A percentile compares a stretch with the other conserved stretches of the same genome.
These are phyloP conservation scores for Hassar affinis DNA, from an alignment of 2,113 vertebrate genomes.

Conservation along the genomic window DNA sequence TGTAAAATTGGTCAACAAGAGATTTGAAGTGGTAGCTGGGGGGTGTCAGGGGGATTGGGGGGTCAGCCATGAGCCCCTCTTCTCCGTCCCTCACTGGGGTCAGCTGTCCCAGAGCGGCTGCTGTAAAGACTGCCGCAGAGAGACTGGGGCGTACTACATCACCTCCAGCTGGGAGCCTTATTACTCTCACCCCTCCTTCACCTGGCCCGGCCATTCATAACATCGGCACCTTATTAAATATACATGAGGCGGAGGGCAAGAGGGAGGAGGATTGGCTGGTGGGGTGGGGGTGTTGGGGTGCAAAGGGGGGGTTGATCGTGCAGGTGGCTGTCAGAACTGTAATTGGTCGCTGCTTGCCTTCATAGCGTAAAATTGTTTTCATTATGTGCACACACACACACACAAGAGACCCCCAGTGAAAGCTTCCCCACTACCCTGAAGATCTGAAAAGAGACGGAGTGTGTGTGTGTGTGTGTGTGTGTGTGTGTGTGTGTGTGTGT, in stretches of 20 bases:
- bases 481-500: no score
- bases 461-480: no score
- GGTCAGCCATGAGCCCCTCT: conserved; percentile 80
- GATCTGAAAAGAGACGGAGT: conserved; percentile 11
- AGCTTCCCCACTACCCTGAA: conserved; percentile 20
- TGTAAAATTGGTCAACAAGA: conserved; percentile 99
- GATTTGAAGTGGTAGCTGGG: conserved; percentile 74
- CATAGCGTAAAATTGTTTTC: conserved; percentile 99
- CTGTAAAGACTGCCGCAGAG: conserved; percentile 91
- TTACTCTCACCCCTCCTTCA: conserved; percentile 83
- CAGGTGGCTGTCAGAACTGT: conserved; percentile 99
- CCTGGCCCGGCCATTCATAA: conserved; percentile 95
- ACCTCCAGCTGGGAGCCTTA: conserved; percentile 98
- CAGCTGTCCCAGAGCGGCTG: conserved; percentile 88
- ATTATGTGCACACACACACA: conserved; percentile 95
- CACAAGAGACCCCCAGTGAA: conserved; percentile 88
- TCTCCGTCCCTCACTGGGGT: conserved; percentile 82
- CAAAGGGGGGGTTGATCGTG: conserved; percentile 77
- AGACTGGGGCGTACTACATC: conserved; percentile 89
- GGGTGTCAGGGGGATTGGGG: conserved; percentile 71
- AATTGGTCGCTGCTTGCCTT: conserved; percentile 98
- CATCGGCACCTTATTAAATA: conserved; percentile 98
- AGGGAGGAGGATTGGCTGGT: conserved; percentile 60
- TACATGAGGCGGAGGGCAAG: conserved; percentile 83
- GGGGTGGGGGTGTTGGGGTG: conserved; percentile 32